Evolutionary conservation across 2,888 invertebrate genomes (phyloP), one percentile per base, ranked within the genome.

Genomic region (Aproaerema taeniolella): DNA sequence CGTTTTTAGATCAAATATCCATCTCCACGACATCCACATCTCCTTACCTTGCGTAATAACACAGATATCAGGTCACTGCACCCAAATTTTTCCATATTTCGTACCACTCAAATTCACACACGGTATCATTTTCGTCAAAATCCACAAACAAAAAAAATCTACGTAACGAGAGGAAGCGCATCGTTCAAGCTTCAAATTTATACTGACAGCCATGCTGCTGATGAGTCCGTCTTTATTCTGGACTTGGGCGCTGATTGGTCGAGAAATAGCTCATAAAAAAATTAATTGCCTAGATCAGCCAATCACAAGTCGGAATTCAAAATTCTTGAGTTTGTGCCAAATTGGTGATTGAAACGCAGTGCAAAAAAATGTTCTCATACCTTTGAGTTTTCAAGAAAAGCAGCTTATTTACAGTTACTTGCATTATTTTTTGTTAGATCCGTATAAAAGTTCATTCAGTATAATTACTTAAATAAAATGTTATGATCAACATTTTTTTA

Each of bases 141-240:
- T 76, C 73, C 78, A 82, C 77, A 80, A 82, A 83, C 75, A 86
- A 83, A 85, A 87, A 87, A 87, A 83, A 79, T 80, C 88, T 87
- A 87, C 81, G 75, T 88, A 89, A 91, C 89, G 91, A 92, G 91
- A 93, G 93, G 93, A 91, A 92, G 90, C 90, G 90, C 93, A 93
- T 94, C 90, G 89, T 91, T 85, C 90, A 90, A 91, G 90, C 90
- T 91, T 93, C 93, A 94, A 93, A 95, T 96, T 93, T 96, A 96
- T 96, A 97, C 95, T 96, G 95, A 93, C 95, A 94, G 94, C 95
- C 94, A 95, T 95, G 91, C 93, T 94, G 93, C 90, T 89, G 90
- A 90, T 90, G 91, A 91, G 91, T 90, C 91, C 90, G 91, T 91
- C 92, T 93, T 93, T 93, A 92, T 91, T 90, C 89, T 89, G 87